Evolutionary conservation across 1,140 invertebrate species (phyloP).

Genomic region (Antheraea mylitta): DNA sequence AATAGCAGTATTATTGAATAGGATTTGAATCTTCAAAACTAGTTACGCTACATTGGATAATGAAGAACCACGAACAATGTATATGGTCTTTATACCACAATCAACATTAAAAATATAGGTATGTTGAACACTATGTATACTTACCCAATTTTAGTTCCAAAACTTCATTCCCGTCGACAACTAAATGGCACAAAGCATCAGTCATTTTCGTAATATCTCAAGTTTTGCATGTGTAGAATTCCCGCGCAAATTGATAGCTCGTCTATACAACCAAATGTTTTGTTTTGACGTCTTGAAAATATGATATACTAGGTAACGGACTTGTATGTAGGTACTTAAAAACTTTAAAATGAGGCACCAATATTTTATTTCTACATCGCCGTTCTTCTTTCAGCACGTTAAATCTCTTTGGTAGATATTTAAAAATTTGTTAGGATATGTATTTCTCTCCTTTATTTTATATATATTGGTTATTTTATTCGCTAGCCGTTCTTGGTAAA

Average conservation of each 20-base stretch:
- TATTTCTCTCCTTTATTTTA: too few relatives aligned
- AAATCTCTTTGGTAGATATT: too few relatives aligned
- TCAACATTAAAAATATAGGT: neutral
- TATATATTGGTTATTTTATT: too few relatives aligned
- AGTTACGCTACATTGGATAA: neutral
- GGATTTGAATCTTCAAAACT: neutral
- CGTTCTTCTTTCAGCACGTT: too few relatives aligned
- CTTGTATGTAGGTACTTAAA: neutral
- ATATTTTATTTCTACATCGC: neutral
- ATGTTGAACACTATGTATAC: slow-evolving; percentile 20
- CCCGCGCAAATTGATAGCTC: slow-evolving; percentile 52
- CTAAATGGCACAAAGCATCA: slow-evolving; percentile 80
- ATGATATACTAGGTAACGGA: neutral
- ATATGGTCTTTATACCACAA: neutral
- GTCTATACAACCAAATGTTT: neutral
- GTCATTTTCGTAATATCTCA: slow-evolving; percentile 45
- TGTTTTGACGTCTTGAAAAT: slow-evolving; percentile 1
- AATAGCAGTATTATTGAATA: neutral
- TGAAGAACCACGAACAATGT: too few relatives aligned
- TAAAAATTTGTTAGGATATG: too few relatives aligned
- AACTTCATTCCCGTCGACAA: slow-evolving; percentile 85
- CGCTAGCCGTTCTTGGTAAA: too few relatives aligned
- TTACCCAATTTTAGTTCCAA: slow-evolving; percentile 89
- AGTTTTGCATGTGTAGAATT: slow-evolving; percentile 25
- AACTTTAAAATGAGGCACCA: neutral